Percentiles rank a stretch among this genome's conserved stretches.
phyloP scores from a whole-genome alignment of 2,797 vertebrate genomes.

The Protonibea diacanthus region DNA sequence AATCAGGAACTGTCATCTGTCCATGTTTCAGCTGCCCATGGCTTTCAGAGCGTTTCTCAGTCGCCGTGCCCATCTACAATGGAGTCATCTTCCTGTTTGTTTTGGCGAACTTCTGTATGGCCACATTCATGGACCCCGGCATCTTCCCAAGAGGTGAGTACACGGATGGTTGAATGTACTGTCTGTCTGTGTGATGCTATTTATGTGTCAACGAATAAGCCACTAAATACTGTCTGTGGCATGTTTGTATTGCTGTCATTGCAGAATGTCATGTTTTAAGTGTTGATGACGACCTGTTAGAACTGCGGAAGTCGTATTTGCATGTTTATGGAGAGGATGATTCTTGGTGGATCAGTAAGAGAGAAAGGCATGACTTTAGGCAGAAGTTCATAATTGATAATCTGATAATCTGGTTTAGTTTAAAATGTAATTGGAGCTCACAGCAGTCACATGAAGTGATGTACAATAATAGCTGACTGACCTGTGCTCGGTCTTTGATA shows the following conservation, averaged over 20 bases:
- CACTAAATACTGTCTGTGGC: background rate
- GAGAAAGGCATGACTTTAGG: no score
- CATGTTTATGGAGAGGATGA: background rate
- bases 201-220: background rate
- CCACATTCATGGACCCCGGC: slow-evolving; percentile 99
- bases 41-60: slow-evolving; percentile 92
- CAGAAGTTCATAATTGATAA: background rate
- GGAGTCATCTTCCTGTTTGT: slow-evolving; percentile 95
- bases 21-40: slow-evolving; percentile 90
- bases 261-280: background rate
- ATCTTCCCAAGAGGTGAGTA: slow-evolving; percentile 95
- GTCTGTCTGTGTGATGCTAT: background rate
- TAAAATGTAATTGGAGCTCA: no score
- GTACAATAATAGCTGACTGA: no score
- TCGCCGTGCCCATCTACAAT: slow-evolving; percentile 94
- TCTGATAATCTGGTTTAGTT: background rate
- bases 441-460: no score
- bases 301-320: no score
- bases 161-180: background rate
- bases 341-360: no score
- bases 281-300: no score
- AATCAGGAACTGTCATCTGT: background rate
- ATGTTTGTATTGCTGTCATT: background rate
- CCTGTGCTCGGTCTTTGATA: no score
- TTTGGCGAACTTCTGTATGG: slow-evolving; percentile 99